Conservation (phyloP, 2,888 invertebrate species). For the Azorinus chamasolen region DNA sequence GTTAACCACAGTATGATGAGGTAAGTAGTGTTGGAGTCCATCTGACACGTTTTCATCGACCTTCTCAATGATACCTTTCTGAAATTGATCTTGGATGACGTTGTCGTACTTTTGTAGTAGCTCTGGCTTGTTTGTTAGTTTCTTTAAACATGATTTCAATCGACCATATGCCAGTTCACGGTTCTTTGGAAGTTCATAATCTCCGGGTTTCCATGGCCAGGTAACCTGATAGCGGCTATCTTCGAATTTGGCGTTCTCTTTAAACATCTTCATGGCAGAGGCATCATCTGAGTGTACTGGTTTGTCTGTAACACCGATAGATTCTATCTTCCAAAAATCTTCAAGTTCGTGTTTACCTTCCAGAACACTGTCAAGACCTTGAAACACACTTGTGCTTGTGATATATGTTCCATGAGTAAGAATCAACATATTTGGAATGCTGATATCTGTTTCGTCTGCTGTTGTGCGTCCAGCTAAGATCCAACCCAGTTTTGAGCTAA, state of each 20-base stretch:
- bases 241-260: slow-evolving; percentile 27
- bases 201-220: slow-evolving; percentile 37
- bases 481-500: slow-evolving; percentile 37
- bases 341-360: slow-evolving; percentile 4
- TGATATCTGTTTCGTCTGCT: background rate
- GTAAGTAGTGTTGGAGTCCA: slow-evolving; percentile 28
- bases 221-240: slow-evolving; percentile 28
- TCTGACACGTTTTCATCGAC: background rate
- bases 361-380: slow-evolving; percentile 9
- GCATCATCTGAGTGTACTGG: slow-evolving; percentile 16
- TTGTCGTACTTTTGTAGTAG: slow-evolving; percentile 22
- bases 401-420: slow-evolving; percentile 20
- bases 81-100: slow-evolving; percentile 30
- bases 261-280: slow-evolving; percentile 20
- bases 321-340: slow-evolving; percentile 37
- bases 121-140: slow-evolving; percentile 31
- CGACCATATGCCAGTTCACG: slow-evolving; percentile 30
- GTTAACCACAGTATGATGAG: slow-evolving; percentile 35
- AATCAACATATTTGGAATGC: slow-evolving; percentile 22
- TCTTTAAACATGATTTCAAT: slow-evolving; percentile 15
- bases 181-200: slow-evolving; percentile 20
- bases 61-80: slow-evolving; percentile 35
- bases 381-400: slow-evolving; percentile 5
- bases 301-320: slow-evolving; percentile 31
- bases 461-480: slow-evolving; percentile 32